Base-by-base conservation (phyloP, 2,888 invertebrate genomes). In the Fragum whitleyi region DNA sequence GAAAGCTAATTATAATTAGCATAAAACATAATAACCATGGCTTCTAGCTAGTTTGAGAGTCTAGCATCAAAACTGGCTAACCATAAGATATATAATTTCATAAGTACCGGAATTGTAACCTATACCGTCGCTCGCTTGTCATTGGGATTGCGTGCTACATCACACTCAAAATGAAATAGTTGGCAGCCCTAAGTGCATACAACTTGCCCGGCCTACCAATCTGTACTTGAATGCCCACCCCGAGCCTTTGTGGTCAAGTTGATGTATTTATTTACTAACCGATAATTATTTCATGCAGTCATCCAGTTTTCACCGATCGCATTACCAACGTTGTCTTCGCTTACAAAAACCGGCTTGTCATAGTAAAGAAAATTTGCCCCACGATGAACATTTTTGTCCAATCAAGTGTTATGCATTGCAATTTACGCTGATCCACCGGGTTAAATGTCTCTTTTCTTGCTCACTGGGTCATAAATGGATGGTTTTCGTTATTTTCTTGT, bases 291-390 rank as follows among this genome's bases (percentile, higher is more conserved):
- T 67, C 28, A 76, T 74, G 71, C 74, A 85, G 67, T 81, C 80
- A 85, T 72, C 74, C 83, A 75, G 71, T 61, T 29, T 61, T 21
- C 59, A 61, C 75, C 69, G 57, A 85, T 86, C 86, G 61, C 55
- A 73, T 86, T 83, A 84, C 85, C 39, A 3, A 14, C 68, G 81
- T 83, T 83, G 84, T 88, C 80, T 86, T 85, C 74, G 71, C 72
- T 81, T 81, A 88, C 88, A 88, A 83, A 82, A 82, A 71, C 77
- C 42, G 65, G 36, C 83, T 76, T 85, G 83, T 83, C 79, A 81
- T 29, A 57, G 71, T 76, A 36, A 75, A 71, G 65, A 53, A 39
- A 67, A 62, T n/a, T 74, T 53, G 47, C 70, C 51, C 74, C 67
- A 65, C 26, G 42, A 65, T 77, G 62, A 76, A 53, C 57, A 72